Conservation (phyloP, 2,888 invertebrate species). For the Metallyticus violacea region DNA sequence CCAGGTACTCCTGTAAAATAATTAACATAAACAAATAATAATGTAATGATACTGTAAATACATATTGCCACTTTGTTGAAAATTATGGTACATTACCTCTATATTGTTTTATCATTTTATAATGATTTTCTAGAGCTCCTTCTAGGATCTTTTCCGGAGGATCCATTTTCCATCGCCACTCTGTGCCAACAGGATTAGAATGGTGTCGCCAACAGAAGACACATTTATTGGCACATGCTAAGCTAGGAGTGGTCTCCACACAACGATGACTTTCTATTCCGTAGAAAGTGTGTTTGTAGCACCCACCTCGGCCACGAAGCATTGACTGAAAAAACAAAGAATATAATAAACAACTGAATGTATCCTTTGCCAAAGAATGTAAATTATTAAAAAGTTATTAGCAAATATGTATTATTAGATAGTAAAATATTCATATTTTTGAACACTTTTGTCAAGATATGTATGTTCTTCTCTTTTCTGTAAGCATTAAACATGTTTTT, state of each 20-base stretch:
- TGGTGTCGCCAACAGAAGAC: slow-evolving; percentile 59
- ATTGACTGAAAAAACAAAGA: slow-evolving; percentile 44
- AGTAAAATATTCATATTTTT: too few species aligned
- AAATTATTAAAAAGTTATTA: too few species aligned
- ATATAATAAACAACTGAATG: background rate
- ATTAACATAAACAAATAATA: too few species aligned
- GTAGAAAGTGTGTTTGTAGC: slow-evolving; percentile 60
- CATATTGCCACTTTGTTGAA: too few species aligned
- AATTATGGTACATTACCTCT: too few species aligned
- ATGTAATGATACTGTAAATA: too few species aligned
- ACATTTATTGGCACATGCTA: slow-evolving; percentile 60
- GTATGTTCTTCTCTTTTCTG: too few species aligned
- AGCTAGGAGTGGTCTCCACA: slow-evolving; percentile 58
- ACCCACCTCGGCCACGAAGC: slow-evolving; percentile 53
- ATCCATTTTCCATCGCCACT: slow-evolving; percentile 60
- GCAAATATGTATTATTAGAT: too few species aligned
- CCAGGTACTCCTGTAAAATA: slow-evolving; percentile 53
- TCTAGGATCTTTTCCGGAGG: slow-evolving; percentile 50
- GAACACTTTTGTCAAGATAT: too few species aligned
- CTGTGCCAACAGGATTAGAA: slow-evolving; percentile 55
- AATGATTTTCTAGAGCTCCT: slow-evolving; percentile 53
- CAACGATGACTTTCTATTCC: slow-evolving; percentile 58
- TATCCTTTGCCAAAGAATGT: too few species aligned
- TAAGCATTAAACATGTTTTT: too few species aligned
- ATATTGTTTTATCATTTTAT: slow-evolving; percentile 52